A percentile compares a stretch with the other conserved stretches of the same genome.
Conservation (phyloP, 2,888 invertebrate species). For the Azorinus chamasolen region DNA sequence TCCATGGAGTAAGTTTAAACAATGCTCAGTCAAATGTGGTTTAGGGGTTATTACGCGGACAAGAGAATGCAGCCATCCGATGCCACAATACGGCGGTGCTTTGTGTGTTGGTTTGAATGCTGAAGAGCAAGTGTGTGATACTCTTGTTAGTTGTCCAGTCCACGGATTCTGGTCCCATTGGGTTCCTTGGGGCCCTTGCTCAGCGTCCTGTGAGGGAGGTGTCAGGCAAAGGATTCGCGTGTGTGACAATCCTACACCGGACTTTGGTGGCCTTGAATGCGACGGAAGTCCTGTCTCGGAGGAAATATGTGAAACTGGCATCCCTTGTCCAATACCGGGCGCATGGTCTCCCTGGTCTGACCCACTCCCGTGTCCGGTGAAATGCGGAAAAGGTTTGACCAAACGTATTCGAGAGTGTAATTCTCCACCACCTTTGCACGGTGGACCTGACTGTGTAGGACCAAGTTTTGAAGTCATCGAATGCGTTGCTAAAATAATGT, state of each 20-base stretch:
- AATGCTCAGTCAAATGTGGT: constrained; percentile 41
- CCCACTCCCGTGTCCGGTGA: constrained; percentile 29
- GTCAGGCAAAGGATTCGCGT: constrained; percentile 3
- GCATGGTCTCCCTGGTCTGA: constrained; percentile 43
- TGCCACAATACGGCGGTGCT: constrained; percentile 21
- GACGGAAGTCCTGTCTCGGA: constrained; percentile 16
- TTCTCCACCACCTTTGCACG: constrained; percentile 34
- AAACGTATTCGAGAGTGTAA: constrained; percentile 38
- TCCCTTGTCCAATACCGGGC: constrained; percentile 35
- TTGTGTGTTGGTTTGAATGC: constrained; percentile 19
- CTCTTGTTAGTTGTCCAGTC: constrained; percentile 17
- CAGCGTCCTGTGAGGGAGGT: constrained; percentile 31
- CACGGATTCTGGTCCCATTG: constrained; percentile 47
- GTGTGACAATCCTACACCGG: constrained; percentile 32
- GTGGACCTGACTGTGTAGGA: constrained; percentile 38
- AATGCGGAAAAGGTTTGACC: constrained; percentile 37
- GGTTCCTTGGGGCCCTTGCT: constrained; percentile 28
- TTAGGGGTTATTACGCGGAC: constrained; percentile 4
- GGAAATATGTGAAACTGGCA: constrained; percentile 6
- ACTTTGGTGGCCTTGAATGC: constrained; percentile 27
- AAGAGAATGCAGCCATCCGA: constrained; percentile 25
- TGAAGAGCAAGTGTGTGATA: constrained; percentile 36
- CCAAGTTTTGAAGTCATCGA: background rate
- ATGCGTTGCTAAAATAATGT: constrained; percentile 34
- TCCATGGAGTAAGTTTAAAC: constrained; percentile 22